Percentiles rank a stretch among this genome's conserved stretches.
These are phyloP conservation scores for Neopelma chrysocephalum DNA, from an alignment of 2,797 vertebrate genomes.

Conservation along the genomic window DNA sequence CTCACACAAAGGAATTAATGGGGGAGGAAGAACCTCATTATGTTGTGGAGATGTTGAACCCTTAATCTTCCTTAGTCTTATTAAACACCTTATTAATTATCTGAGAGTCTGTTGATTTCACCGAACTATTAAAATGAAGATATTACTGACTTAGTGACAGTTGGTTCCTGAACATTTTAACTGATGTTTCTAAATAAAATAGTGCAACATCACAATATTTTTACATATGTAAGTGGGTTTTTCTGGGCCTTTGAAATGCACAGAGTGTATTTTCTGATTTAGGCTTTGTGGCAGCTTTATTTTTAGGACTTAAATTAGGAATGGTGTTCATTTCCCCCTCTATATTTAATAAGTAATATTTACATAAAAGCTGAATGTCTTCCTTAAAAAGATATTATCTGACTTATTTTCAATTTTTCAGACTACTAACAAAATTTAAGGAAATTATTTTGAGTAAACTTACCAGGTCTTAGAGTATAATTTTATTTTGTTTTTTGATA, in stretches of 20 bases:
- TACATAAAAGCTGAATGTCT: neutral
- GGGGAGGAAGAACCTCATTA: neutral
- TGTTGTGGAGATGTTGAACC: neutral
- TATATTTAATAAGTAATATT: neutral
- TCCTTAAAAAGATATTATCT: neutral
- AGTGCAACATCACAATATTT: neutral
- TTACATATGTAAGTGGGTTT: neutral
- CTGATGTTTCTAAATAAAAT: neutral
- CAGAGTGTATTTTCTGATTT: neutral
- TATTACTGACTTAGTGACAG: neutral
- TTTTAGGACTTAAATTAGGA: neutral
- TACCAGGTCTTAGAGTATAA: neutral
- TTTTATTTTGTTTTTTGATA: neutral
- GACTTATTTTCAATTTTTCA: neutral
- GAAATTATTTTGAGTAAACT: neutral
- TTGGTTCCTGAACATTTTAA: neutral
- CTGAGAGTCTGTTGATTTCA: neutral
- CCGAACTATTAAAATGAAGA: neutral
- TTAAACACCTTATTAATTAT: neutral
- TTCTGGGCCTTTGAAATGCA: neutral
- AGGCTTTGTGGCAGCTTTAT: neutral
- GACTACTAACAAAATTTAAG: neutral
- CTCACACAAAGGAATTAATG: neutral
- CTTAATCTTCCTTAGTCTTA: neutral
- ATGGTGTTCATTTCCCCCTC: neutral